These are phyloP conservation scores for Muschampia plurimacula DNA, from an alignment of 2,888 invertebrate species.

Conservation along the genomic window DNA sequence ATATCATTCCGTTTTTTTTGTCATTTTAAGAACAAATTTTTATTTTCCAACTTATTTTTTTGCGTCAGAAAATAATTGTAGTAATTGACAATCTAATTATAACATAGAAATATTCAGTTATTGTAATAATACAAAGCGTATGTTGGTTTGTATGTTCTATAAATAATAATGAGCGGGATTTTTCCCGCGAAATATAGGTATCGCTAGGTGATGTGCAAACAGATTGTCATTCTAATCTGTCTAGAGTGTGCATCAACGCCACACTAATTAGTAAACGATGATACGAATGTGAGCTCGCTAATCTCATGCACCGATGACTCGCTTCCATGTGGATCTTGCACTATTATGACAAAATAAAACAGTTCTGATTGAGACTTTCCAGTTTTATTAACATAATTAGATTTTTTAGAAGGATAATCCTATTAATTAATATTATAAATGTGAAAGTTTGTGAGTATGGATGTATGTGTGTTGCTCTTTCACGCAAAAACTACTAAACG, in stretches of 20 bases:
- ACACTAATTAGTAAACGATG: conserved; percentile 46
- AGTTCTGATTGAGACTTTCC: neutral
- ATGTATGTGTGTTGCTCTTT: no score
- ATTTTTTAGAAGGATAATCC: neutral
- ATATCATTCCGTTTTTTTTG: neutral
- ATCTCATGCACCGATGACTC: conserved; percentile 59
- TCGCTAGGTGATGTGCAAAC: conserved; percentile 21
- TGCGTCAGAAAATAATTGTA: no score
- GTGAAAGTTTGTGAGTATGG: no score
- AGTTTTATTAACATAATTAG: neutral
- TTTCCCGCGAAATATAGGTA: neutral
- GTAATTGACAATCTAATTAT: no score
- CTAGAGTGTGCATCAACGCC: conserved; percentile 21
- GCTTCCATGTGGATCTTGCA: conserved; percentile 8
- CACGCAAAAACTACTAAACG: no score
- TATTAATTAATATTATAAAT: no score
- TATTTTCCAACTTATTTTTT: no score
- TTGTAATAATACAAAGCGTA: no score
- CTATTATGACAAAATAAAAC: neutral
- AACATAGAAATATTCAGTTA: no score
- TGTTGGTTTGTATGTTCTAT: no score
- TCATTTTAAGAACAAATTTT: neutral
- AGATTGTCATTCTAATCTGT: conserved; percentile 30
- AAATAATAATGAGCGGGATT: no score
- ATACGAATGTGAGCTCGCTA: conserved; percentile 61